Conservation (phyloP, 1,140 invertebrate species). For the Drosophila mauritiana region DNA sequence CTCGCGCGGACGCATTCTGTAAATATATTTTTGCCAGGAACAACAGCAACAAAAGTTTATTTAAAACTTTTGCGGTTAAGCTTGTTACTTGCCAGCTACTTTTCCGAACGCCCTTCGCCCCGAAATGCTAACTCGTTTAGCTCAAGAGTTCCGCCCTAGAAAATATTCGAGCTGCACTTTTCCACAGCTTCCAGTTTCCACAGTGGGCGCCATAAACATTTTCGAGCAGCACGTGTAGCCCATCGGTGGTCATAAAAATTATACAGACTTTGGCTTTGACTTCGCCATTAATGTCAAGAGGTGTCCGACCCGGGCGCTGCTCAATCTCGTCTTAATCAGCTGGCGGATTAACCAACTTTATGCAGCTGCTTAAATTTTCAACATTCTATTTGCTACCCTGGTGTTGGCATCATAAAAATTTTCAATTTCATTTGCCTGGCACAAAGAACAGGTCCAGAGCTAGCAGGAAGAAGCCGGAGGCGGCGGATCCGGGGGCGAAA, state of each 20-base stretch:
- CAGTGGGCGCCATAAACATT: constrained; percentile 57
- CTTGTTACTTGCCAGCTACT: constrained; percentile 79
- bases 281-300: constrained; percentile 61
- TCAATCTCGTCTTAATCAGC: constrained; percentile 68
- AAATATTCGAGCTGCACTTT: constrained; percentile 66
- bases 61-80: constrained; percentile 80
- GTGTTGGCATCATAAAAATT: constrained; percentile 77
- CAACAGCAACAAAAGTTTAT: constrained; percentile 73
- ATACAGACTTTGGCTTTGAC: constrained; percentile 53
- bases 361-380: constrained; percentile 76
- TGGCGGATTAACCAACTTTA: constrained; percentile 74
- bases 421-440: constrained; percentile 77
- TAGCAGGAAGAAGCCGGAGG: neutral
- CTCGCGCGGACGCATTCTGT: constrained; percentile 63
- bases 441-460: constrained; percentile 41
- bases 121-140: constrained; percentile 54
- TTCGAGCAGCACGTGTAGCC: constrained; percentile 42
- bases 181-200: constrained; percentile 13
- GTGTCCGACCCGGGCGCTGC: constrained; percentile 19
- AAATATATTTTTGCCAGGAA: constrained; percentile 61
- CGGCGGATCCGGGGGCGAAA: neutral
- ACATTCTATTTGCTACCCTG: constrained; percentile 43
- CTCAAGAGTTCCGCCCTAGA: constrained; percentile 46
- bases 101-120: constrained; percentile 28
- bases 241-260: constrained; percentile 69